phyloP scores from a whole-genome alignment of 2,888 invertebrate genomes.

The Diplolepis rosae region DNA sequence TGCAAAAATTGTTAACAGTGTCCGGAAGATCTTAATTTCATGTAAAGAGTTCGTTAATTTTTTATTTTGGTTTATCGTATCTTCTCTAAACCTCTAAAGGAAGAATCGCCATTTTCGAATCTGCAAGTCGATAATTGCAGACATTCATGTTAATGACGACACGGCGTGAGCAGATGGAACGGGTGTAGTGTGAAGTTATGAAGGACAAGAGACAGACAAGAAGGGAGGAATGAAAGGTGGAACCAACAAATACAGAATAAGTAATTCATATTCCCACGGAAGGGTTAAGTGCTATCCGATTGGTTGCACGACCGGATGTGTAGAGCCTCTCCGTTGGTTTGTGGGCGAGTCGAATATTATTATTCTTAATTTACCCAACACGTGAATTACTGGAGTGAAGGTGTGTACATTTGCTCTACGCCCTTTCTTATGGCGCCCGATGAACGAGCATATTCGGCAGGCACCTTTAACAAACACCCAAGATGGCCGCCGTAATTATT shows the following conservation, averaged over 20 bases:
- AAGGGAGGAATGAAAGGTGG: conserved; percentile 15
- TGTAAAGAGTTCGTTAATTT: too few relatives aligned
- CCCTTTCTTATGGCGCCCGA: conserved; percentile 2
- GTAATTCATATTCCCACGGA: conserved; percentile 19
- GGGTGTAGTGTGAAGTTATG: neutral
- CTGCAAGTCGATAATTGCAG: neutral
- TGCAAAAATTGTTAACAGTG: too few relatives aligned
- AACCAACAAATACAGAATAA: conserved; percentile 12
- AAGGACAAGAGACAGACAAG: neutral
- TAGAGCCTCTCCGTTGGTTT: neutral
- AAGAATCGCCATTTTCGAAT: neutral
- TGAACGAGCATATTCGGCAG: neutral
- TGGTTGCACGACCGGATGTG: conserved; percentile 31
- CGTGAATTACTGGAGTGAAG: conserved; percentile 30
- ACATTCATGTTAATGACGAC: neutral
- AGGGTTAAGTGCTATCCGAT: neutral
- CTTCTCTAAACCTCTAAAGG: neutral
- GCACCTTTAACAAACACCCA: conserved; percentile 23
- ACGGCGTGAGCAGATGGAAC: conserved; percentile 10
- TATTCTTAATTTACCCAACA: conserved; percentile 32
- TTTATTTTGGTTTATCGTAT: too few relatives aligned
- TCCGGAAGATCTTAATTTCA: too few relatives aligned
- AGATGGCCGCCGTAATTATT: conserved; percentile 29
- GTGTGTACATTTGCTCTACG: conserved; percentile 12
- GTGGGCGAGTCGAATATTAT: conserved; percentile 30